These are phyloP conservation scores for Ormyrus nitidulus DNA, from an alignment of 2,888 invertebrate genomes.

Conservation along the genomic window DNA sequence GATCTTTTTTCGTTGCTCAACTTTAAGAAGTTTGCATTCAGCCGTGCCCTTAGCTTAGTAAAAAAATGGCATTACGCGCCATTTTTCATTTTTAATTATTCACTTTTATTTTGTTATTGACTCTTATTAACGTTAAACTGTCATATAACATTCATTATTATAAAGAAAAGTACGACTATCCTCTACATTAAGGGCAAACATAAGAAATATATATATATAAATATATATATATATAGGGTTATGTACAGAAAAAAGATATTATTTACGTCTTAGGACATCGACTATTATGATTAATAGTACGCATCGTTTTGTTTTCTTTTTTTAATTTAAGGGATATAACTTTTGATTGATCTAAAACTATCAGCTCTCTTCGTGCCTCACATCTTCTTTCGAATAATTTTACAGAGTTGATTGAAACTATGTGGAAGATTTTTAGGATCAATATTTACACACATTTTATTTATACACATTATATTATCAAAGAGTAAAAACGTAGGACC, in stretches of 20 bases:
- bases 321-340: conserved; percentile 37
- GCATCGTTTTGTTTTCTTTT: conserved; percentile 67
- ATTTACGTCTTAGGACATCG: conserved; percentile 67
- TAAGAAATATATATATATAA: conserved; percentile 64
- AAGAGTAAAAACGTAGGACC: conserved; percentile 54
- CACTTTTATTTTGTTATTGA: conserved; percentile 70
- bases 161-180: conserved; percentile 64
- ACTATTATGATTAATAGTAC: conserved; percentile 65
- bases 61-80: conserved; percentile 42
- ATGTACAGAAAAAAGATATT: conserved; percentile 73
- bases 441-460: conserved; percentile 34
- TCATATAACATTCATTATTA: conserved; percentile 69
- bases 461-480: conserved; percentile 31
- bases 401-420: conserved; percentile 29
- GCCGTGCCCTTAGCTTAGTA: conserved; percentile 29
- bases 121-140: conserved; percentile 70
- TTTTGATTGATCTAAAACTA: conserved; percentile 37
- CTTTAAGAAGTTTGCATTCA: conserved; percentile 13
- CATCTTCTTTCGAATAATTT: conserved; percentile 30
- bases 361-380: conserved; percentile 47
- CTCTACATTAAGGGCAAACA: conserved; percentile 64
- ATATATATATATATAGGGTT: conserved; percentile 73
- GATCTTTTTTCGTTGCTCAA: conserved; percentile 28
- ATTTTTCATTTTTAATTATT: conserved; percentile 62
- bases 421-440: conserved; percentile 16